A percentile compares a stretch with the other conserved stretches of the same genome.
phyloP scores from a whole-genome alignment of 2,797 vertebrate genomes.

The Lepidocolaptes lacrymiger region DNA sequence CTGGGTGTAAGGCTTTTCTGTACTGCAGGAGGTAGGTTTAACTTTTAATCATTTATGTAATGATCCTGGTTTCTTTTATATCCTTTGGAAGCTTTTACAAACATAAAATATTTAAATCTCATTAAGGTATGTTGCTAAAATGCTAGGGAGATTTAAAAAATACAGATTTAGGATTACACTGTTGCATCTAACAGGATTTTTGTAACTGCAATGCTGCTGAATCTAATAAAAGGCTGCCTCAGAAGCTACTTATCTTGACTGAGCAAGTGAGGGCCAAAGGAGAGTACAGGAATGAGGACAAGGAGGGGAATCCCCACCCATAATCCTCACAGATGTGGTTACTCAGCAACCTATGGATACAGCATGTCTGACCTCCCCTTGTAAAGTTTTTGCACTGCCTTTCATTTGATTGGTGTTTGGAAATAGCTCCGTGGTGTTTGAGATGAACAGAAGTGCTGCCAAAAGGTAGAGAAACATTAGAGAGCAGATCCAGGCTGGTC shows the following conservation, averaged over 20 bases:
- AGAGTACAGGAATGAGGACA: background rate
- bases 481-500: background rate
- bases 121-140: slow-evolving; percentile 3
- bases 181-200: background rate
- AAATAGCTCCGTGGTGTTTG: background rate
- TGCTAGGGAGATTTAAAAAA: background rate
- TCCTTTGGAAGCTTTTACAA: slow-evolving; percentile 47
- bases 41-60: slow-evolving; percentile 28
- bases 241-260: background rate
- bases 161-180: background rate
- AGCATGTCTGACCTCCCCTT: background rate
- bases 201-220: background rate
- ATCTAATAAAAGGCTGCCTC: background rate
- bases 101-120: slow-evolving; percentile 61
- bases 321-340: background rate
- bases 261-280: background rate
- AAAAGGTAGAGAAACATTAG: background rate
- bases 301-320: background rate
- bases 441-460: background rate
- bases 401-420: background rate
- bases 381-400: background rate
- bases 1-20: background rate
- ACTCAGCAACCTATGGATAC: background rate
- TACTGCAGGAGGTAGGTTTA: background rate
- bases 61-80: background rate